A percentile compares a stretch with the other conserved stretches of the same genome.
Evolutionary conservation across 1,140 invertebrate species (phyloP).

Genomic region (Papilio glaucus): DNA sequence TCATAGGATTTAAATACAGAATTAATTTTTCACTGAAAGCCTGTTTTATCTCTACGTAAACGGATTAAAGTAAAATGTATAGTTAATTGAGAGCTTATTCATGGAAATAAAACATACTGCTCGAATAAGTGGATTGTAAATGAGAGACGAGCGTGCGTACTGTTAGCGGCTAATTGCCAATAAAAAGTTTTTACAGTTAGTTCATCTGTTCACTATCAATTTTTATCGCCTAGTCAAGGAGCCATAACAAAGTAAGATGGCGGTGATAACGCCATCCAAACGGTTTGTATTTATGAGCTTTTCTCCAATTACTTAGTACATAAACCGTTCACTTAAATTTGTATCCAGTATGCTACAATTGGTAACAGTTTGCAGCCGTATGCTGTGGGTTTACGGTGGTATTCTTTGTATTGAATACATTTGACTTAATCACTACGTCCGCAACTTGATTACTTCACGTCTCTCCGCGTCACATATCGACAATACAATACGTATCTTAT

Average conservation of each 20-base stretch:
- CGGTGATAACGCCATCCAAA: not conserved
- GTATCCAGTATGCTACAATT: too few species aligned
- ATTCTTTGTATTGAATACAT: too few species aligned
- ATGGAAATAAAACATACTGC: not conserved
- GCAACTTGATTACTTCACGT: too few species aligned
- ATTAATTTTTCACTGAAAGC: not conserved
- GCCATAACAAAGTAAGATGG: not conserved
- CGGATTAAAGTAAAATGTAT: not conserved
- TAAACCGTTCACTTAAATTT: not conserved
- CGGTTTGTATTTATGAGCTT: not conserved
- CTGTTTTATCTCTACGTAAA: not conserved
- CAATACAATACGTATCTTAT: too few species aligned
- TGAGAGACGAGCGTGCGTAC: not conserved
- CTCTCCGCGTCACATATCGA: too few species aligned
- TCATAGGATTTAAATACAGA: not conserved
- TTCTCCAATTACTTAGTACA: not conserved
- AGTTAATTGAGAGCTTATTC: not conserved
- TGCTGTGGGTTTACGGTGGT: too few species aligned
- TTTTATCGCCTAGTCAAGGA: constrained; percentile 6
- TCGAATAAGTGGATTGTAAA: not conserved
- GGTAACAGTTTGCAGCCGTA: too few species aligned
- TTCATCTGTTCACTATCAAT: constrained; percentile 15
- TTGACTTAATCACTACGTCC: too few species aligned
- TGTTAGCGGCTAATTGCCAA: not conserved
- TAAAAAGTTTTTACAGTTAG: not conserved